Conservation (phyloP, 2,797 vertebrate species). For the Scleropages formosus region DNA sequence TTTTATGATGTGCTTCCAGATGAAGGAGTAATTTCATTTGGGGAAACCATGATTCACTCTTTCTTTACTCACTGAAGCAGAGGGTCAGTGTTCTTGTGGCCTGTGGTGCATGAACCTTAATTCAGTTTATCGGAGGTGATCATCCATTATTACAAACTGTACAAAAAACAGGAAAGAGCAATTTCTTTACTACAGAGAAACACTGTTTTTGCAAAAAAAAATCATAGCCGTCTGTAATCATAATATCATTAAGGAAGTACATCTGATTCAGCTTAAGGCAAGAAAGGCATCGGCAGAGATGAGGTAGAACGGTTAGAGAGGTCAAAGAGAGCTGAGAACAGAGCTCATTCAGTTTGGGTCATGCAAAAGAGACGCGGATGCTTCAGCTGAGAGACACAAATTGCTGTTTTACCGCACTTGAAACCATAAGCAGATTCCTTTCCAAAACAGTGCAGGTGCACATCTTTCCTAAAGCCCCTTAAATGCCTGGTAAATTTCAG, state of each 20-base stretch:
- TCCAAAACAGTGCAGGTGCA: not conserved
- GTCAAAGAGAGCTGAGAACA: conserved; percentile 18
- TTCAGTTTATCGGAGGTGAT: conserved; percentile 13
- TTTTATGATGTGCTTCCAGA: not conserved
- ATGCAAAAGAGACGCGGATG: not conserved
- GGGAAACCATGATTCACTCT: conserved; percentile 23
- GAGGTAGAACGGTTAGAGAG: not conserved
- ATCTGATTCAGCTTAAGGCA: not conserved
- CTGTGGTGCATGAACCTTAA: conserved; percentile 15
- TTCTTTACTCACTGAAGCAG: conserved; percentile 11
- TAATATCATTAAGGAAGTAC: not conserved
- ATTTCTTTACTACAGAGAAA: not conserved
- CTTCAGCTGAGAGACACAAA: conserved; percentile 4
- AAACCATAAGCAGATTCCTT: conserved; percentile 5
- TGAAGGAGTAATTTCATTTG: conserved; percentile 13
- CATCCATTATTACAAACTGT: conserved; percentile 12
- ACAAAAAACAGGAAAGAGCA: conserved; percentile 8
- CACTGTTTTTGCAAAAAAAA: too few species aligned
- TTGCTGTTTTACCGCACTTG: not conserved
- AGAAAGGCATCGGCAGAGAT: not conserved
- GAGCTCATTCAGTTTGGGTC: conserved; percentile 12
- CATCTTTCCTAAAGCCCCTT: not conserved
- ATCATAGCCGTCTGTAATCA: conserved; percentile 12
- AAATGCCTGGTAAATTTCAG: too few species aligned
- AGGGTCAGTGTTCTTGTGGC: conserved; percentile 8